Conservation (phyloP, 1,140 invertebrate genomes). For the Heliconius eleuchia region DNA sequence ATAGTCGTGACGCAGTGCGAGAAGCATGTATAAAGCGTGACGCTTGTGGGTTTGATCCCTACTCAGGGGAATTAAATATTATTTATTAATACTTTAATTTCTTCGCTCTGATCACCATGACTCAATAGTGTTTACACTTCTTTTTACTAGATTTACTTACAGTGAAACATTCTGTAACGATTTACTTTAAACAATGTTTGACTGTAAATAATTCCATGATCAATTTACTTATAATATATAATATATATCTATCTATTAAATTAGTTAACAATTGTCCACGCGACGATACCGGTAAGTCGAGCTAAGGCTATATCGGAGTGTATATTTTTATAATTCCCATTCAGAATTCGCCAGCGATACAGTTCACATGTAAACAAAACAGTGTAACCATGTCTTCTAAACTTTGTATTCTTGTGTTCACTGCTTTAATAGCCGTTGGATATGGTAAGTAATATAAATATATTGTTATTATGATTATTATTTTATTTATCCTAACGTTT, state of each 20-base stretch:
- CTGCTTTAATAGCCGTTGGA: conserved; percentile 48
- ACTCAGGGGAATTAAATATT: too few species aligned
- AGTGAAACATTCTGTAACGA: too few species aligned
- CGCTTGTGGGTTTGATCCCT: too few species aligned
- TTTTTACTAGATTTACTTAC: too few species aligned
- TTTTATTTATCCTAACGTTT: background rate
- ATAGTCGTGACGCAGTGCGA: too few species aligned
- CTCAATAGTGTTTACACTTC: too few species aligned
- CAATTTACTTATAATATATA: too few species aligned
- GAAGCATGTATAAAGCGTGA: too few species aligned
- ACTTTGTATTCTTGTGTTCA: conserved; percentile 54
- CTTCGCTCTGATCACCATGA: too few species aligned
- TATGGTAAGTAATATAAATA: conserved; percentile 53
- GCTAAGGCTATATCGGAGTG: conserved; percentile 46
- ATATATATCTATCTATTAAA: background rate
- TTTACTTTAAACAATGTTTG: too few species aligned
- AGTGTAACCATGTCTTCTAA: conserved; percentile 50
- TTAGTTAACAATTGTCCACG: background rate
- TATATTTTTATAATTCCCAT: conserved; percentile 63
- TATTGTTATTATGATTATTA: conserved; percentile 20
- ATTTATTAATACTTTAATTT: too few species aligned
- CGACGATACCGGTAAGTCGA: conserved; percentile 62
- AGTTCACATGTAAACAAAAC: conserved; percentile 37
- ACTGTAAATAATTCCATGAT: too few species aligned
- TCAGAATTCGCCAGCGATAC: conserved; percentile 49